Percentiles rank a stretch among this genome's conserved stretches.
Conservation (phyloP, 2,888 invertebrate species). For the Uloborus plumipes region DNA sequence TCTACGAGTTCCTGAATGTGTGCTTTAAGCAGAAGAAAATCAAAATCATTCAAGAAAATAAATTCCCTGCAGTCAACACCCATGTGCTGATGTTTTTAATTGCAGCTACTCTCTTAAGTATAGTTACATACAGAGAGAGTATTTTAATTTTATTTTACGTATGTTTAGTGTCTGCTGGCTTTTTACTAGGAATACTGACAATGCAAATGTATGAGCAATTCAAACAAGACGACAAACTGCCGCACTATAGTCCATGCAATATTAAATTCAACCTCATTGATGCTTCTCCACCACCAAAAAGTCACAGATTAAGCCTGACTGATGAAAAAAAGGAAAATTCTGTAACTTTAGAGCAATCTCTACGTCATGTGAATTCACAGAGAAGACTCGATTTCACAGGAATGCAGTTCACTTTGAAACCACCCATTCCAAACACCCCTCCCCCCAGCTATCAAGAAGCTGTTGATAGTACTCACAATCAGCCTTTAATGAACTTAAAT, state of each 20-base stretch:
- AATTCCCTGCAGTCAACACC: too few species aligned
- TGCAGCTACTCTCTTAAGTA: not conserved
- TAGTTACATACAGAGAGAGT: not conserved
- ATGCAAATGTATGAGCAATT: not conserved
- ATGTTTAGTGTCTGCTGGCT: not conserved
- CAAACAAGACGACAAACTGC: not conserved
- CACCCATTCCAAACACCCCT: not conserved
- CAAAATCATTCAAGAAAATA: not conserved
- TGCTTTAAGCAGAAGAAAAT: not conserved
- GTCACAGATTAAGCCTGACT: not conserved
- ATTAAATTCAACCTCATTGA: not conserved
- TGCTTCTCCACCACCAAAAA: not conserved
- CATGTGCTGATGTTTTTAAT: not conserved
- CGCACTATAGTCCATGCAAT: not conserved
- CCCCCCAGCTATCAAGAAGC: slow-evolving; percentile 1
- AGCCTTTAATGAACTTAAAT: not conserved
- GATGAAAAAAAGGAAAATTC: too few species aligned
- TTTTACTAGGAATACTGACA: not conserved
- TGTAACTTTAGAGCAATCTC: too few species aligned
- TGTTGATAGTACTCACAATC: not conserved
- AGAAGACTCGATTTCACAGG: too few species aligned
- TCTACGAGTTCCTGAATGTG: not conserved
- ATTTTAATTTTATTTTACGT: not conserved
- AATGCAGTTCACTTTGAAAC: too few species aligned
- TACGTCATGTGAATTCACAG: too few species aligned